Evolutionary conservation across 2,888 invertebrate genomes (phyloP), one percentile per base, ranked within the genome.

Genomic region (Caenorhabditis sulstoni): DNA sequence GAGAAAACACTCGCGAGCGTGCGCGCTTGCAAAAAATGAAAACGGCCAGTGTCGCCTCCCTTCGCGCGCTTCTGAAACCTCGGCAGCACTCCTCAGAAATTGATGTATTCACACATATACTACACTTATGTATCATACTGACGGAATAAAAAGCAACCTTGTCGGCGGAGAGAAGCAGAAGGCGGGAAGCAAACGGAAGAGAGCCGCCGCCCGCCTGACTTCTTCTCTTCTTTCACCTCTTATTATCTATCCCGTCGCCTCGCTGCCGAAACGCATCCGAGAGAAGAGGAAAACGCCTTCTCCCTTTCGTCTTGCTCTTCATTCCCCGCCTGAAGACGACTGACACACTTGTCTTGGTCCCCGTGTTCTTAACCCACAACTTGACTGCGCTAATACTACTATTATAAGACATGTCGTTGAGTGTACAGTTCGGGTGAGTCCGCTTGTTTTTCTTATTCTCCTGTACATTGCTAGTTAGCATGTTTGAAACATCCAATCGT

Each of bases 201-300:
- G 50, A 35, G 53, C 39, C 61, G 55, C 59, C n/a, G 29, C 3
- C 29, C 70, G 73, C 73, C 73, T 73, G 73, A 73, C 73, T 66
- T 53, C 65, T 71, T 70, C 75, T 66, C 57, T 47, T 76, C 75
- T 76, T 76, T 76, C 75, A 76, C 75, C 75, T 76, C 75, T 68
- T 76, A 76, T 76, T 76, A 76, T 76, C 75, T 49, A 35, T 58
- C 44, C n/a, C 22, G 37, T 20, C 23, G 59, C 1, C 45, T 44
- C 12, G 11, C n/a, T 57, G n/a, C n/a, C n/a, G n/a, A n/a, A n/a
- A 29, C 44, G 20, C 57, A 1, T 12, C 39, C 20, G n/a, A n/a
- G n/a, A n/a, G n/a, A n/a, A n/a, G n/a, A n/a, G n/a, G n/a, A n/a
- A n/a, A n/a, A n/a, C n/a, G n/a, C n/a, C n/a, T n/a, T n/a, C n/a